A percentile compares a stretch with the other conserved stretches of the same genome.
These are phyloP conservation scores for Zophobas morio DNA, from an alignment of 1,140 invertebrate genomes.

Conservation along the genomic window DNA sequence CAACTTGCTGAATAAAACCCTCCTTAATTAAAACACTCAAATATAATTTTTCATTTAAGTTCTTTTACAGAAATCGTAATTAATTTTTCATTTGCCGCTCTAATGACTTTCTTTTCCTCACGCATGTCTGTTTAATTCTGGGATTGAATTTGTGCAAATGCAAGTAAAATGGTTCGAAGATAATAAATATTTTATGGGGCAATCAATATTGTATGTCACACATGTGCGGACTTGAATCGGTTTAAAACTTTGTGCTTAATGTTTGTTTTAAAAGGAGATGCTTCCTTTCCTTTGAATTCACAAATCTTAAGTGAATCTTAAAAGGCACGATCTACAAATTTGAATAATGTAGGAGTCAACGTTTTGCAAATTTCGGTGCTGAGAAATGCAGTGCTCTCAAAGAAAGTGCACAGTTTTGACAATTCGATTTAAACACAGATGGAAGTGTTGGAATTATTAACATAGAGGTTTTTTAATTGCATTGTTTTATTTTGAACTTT, in stretches of 20 bases:
- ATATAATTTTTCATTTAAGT: not conserved
- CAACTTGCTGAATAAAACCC: not conserved
- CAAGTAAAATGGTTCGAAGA: slow-evolving; percentile 30
- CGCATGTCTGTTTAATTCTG: slow-evolving; percentile 22
- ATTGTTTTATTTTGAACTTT: too few relatives aligned
- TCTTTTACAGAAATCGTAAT: slow-evolving; percentile 21
- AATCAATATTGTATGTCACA: slow-evolving; percentile 32
- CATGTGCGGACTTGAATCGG: slow-evolving; percentile 27
- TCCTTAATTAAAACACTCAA: not conserved
- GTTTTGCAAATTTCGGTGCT: slow-evolving; percentile 18
- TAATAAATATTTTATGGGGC: slow-evolving; percentile 38
- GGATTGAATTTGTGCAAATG: slow-evolving; percentile 12
- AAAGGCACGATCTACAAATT: slow-evolving; percentile 18
- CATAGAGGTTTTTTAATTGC: too few relatives aligned
- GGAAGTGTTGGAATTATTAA: too few relatives aligned
- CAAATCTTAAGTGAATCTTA: slow-evolving; percentile 42
- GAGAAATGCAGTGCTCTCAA: not conserved
- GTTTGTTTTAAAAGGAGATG: slow-evolving; percentile 36
- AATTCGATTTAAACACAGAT: too few relatives aligned
- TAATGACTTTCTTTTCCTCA: slow-evolving; percentile 2
- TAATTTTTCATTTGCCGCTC: slow-evolving; percentile 15
- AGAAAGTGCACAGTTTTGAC: not conserved
- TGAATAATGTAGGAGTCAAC: slow-evolving; percentile 38
- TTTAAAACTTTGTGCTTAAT: slow-evolving; percentile 41
- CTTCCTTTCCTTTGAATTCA: slow-evolving; percentile 11